Evolutionary conservation across 2,797 vertebrate genomes (phyloP).

Genomic region (Chrosomus eos): DNA sequence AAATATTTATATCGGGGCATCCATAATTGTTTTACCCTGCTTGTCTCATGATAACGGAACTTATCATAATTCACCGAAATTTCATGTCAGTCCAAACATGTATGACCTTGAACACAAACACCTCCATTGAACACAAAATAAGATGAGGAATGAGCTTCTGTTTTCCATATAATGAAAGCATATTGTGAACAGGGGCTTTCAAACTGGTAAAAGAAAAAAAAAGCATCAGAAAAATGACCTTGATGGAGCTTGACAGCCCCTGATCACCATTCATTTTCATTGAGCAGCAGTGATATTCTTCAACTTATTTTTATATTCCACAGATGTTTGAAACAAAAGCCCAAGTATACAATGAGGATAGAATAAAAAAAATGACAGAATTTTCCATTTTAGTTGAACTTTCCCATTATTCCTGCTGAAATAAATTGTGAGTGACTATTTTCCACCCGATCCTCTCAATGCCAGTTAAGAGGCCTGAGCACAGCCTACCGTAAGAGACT

Average conservation of each 20-base stretch:
- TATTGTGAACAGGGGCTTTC: neutral
- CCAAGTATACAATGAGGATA: neutral
- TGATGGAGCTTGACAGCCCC: neutral
- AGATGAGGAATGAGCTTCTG: neutral
- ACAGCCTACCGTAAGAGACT: constrained; percentile 23
- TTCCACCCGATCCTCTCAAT: constrained; percentile 3
- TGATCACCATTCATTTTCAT: neutral
- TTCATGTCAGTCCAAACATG: neutral
- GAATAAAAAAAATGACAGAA: neutral
- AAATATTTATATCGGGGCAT: neutral
- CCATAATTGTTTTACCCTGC: neutral
- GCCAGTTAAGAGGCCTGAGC: constrained; percentile 19
- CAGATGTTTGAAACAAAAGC: neutral
- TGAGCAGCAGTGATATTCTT: neutral
- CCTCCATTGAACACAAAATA: neutral
- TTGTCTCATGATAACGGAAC: neutral
- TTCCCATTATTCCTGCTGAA: neutral
- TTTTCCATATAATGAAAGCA: neutral
- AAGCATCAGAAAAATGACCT: neutral
- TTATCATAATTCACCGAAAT: neutral
- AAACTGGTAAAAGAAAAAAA: neutral
- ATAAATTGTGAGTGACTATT: neutral
- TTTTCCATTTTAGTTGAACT: neutral
- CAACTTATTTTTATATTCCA: neutral
- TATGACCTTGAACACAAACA: no score